phyloP scores from a whole-genome alignment of 37 sponge, comb jelly and placozoan genomes.

The Crambe crambe region DNA sequence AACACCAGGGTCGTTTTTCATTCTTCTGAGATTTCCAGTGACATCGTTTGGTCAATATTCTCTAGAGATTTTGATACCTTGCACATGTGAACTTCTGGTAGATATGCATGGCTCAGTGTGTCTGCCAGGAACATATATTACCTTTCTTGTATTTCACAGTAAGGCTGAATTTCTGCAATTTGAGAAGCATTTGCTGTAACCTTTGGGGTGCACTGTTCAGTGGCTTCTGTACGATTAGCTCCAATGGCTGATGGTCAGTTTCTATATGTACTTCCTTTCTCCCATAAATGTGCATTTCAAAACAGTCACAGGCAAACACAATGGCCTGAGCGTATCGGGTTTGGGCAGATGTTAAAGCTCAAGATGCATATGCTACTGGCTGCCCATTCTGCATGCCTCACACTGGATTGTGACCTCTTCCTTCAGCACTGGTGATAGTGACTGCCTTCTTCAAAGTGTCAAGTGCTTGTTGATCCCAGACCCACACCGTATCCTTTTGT shows the following conservation, averaged over 20 bases:
- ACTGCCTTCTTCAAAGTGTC: not conserved
- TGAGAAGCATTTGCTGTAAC: too few relatives aligned
- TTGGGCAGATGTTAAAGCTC: too few relatives aligned
- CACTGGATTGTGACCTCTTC: conserved; percentile 13
- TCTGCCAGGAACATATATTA: conserved; percentile 22
- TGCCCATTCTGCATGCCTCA: conserved; percentile 15
- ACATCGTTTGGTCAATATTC: conserved; percentile 7
- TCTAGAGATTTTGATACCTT: not conserved
- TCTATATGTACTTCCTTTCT: conserved; percentile 1
- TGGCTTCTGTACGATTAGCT: conserved; percentile 33
- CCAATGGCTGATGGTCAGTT: conserved; percentile 41
- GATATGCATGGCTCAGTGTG: too few relatives aligned
- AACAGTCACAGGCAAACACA: too few relatives aligned
- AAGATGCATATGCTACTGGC: too few relatives aligned
- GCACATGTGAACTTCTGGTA: too few relatives aligned
- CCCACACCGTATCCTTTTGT: not conserved
- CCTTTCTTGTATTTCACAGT: conserved; percentile 6
- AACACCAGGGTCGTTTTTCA: conserved; percentile 32
- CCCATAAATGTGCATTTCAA: too few relatives aligned
- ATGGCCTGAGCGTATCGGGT: too few relatives aligned
- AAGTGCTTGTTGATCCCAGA: not conserved
- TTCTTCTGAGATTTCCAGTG: not conserved
- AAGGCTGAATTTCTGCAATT: conserved; percentile 20
- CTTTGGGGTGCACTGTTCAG: conserved; percentile 27
- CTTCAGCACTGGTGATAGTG: not conserved